Conservation (phyloP, 1,140 invertebrate genomes). For the Portunus trituberculatus region DNA sequence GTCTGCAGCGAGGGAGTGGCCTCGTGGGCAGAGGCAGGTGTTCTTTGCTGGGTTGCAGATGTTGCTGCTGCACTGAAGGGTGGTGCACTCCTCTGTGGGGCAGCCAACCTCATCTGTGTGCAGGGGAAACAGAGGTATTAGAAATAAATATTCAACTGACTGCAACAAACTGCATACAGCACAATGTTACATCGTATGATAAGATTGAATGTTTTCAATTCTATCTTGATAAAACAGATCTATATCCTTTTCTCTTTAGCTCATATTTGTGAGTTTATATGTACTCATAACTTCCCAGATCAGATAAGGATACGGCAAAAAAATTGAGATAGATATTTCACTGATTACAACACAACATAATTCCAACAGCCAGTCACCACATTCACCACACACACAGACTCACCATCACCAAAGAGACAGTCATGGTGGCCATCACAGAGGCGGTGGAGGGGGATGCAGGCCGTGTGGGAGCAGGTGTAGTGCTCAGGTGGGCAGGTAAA, state of each 20-base stretch:
- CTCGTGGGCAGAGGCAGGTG: conserved; percentile 74
- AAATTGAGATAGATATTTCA: too few relatives aligned
- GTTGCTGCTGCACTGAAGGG: conserved; percentile 79
- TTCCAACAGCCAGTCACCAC: too few relatives aligned
- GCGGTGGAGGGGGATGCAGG: conserved; percentile 86
- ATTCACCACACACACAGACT: not conserved
- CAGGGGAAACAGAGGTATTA: not conserved
- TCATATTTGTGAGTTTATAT: too few relatives aligned
- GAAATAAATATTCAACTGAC: too few relatives aligned
- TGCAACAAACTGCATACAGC: too few relatives aligned
- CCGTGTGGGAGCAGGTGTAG: conserved; percentile 82
- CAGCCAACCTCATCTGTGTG: conserved; percentile 68
- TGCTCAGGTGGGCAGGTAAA: conserved; percentile 62
- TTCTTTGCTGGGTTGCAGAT: conserved; percentile 78
- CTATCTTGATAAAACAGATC: too few relatives aligned
- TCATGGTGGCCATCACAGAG: conserved; percentile 91
- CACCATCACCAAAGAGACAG: conserved; percentile 91
- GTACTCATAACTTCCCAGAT: too few relatives aligned
- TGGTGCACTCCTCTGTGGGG: conserved; percentile 76
- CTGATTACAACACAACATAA: too few relatives aligned
- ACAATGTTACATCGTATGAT: too few relatives aligned
- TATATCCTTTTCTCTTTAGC: too few relatives aligned
- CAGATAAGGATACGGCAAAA: too few relatives aligned
- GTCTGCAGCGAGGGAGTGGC: conserved; percentile 69
- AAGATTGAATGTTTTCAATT: too few relatives aligned